Conservation (phyloP, 2,113 vertebrate species). For the Hydropotes inermis region DNA sequence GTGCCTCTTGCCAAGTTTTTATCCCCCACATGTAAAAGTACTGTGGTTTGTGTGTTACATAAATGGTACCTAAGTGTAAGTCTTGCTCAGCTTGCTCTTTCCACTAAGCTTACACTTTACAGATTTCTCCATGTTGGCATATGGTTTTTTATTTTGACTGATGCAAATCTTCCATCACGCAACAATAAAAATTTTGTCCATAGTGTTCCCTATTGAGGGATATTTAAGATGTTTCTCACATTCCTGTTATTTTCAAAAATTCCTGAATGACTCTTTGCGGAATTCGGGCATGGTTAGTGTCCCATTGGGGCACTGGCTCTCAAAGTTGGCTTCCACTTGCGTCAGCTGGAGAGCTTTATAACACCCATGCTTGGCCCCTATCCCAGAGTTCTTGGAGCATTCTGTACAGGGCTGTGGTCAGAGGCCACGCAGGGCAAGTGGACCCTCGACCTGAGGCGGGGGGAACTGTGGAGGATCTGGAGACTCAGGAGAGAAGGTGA, state of each 20-base stretch:
- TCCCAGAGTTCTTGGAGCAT: not conserved
- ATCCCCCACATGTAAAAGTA: not conserved
- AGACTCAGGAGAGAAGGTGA: not conserved
- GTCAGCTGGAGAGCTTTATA: not conserved
- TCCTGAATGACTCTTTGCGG: not conserved
- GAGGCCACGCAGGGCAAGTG: not conserved
- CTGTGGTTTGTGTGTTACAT: not conserved
- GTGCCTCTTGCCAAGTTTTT: not conserved
- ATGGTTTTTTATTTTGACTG: not conserved
- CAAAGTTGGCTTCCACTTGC: not conserved
- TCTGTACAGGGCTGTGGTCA: not conserved
- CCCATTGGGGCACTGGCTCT: not conserved
- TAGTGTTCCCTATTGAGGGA: not conserved
- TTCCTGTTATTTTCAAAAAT: not conserved
- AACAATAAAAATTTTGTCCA: not conserved
- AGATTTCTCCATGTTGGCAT: not conserved
- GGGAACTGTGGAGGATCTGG: not conserved
- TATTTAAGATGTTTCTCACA: not conserved
- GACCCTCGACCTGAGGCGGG: accelerated
- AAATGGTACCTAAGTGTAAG: not conserved
- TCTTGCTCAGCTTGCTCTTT: not conserved
- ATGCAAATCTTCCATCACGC: not conserved
- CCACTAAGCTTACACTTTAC: not conserved
- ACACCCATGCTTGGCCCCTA: accelerated
- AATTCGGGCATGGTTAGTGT: not conserved